A percentile compares a stretch with the other conserved stretches of the same genome.
Evolutionary conservation across 1,140 invertebrate genomes (phyloP).

Genomic region (Ostrea edulis): DNA sequence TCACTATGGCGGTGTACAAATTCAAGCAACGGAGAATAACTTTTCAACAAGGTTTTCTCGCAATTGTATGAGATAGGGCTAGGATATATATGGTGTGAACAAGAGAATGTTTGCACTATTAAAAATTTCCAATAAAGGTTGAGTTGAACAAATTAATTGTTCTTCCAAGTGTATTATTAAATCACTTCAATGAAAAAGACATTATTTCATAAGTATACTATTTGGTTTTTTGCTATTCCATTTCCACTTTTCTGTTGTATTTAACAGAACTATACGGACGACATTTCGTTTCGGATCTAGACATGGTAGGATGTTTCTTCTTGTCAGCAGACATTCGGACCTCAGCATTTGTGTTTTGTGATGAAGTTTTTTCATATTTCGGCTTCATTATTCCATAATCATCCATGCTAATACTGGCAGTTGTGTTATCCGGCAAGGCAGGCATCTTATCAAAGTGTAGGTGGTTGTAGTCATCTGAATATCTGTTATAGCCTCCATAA

Average conservation of each 20-base stretch:
- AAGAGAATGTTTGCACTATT: too few relatives aligned
- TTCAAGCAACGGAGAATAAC: too few relatives aligned
- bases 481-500: not conserved
- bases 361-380: not conserved
- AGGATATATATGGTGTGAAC: too few relatives aligned
- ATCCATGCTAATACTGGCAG: not conserved
- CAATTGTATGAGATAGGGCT: too few relatives aligned
- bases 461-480: not conserved
- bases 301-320: not conserved
- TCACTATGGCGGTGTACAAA: too few relatives aligned
- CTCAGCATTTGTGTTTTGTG: not conserved
- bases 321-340: not conserved
- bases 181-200: too few relatives aligned
- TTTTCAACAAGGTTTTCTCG: too few relatives aligned
- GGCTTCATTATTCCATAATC: not conserved
- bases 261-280: constrained; percentile 3
- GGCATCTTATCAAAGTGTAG: not conserved
- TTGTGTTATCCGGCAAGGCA: not conserved
- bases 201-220: too few relatives aligned
- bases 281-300: not conserved
- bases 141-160: too few relatives aligned
- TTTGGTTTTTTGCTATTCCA: not conserved
- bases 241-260: not conserved
- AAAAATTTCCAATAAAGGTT: too few relatives aligned
- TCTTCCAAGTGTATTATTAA: not conserved